Conservation (phyloP, 1,140 invertebrate genomes). For the Leptinotarsa lineolata region DNA sequence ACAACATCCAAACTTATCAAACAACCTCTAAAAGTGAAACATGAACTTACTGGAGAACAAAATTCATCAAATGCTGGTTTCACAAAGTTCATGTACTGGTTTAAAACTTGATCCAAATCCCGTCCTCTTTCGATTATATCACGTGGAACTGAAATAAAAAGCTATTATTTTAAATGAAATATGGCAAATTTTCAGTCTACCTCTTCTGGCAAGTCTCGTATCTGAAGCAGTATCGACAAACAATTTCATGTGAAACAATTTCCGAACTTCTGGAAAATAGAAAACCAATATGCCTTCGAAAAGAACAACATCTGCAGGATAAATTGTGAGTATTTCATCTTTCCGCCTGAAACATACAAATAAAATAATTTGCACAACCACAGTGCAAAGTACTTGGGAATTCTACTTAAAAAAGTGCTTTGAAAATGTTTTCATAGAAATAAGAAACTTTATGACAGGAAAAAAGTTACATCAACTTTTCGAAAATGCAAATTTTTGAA, state of each 20-base stretch:
- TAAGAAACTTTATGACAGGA: no score
- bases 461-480: no score
- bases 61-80: conserved; percentile 99
- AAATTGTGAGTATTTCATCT: conserved; percentile 78
- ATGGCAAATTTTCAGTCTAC: conserved; percentile 59
- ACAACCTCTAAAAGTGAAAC: no score
- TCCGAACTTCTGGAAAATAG: conserved; percentile 92
- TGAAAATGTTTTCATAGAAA: no score
- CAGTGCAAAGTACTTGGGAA: no score
- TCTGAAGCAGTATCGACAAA: conserved; percentile 99
- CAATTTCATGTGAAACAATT: conserved; percentile 98
- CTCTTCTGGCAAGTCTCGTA: conserved; percentile 91
- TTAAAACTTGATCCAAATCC: conserved; percentile 91
- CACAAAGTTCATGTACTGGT: conserved; percentile 96
- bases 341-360: conserved; percentile 62
- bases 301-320: conserved; percentile 97
- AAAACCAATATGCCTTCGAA: conserved; percentile 98
- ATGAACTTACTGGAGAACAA: conserved; percentile 84
- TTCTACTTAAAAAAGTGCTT: no score
- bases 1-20: no score
- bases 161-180: background rate
- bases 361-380: no score
- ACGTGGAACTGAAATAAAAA: conserved; percentile 73
- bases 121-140: conserved; percentile 93
- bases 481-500: no score